Conservation (phyloP, 2,797 vertebrate species). For the Mormyrops attenuatus region DNA sequence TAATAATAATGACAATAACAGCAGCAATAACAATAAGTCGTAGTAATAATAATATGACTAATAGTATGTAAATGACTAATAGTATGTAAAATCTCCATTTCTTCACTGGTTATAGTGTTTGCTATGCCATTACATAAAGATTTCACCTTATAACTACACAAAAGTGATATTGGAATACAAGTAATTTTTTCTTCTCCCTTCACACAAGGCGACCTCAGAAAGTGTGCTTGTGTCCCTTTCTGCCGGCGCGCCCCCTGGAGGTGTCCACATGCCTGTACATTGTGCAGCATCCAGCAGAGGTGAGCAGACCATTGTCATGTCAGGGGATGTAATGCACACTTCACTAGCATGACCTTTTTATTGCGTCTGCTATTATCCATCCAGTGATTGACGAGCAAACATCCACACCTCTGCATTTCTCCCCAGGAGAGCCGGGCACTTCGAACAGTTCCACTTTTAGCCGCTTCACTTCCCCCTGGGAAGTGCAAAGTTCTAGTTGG, state of each 20-base stretch:
- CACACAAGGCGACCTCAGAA: constrained; percentile 83
- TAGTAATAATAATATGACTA: not conserved
- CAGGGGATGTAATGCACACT: not conserved
- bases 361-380: not conserved
- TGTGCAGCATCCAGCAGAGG: constrained; percentile 97
- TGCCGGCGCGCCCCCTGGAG: constrained; percentile 75
- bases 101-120: not conserved
- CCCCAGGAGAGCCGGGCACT: constrained; percentile 84
- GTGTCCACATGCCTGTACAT: constrained; percentile 88
- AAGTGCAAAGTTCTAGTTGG: constrained; percentile 88
- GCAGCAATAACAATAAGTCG: not conserved
- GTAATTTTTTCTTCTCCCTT: constrained; percentile 12
- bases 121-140: not conserved
- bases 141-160: not conserved
- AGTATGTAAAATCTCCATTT: not conserved
- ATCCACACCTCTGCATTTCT: constrained; percentile 1
- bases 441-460: constrained; percentile 86
- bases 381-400: not conserved
- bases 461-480: constrained; percentile 81
- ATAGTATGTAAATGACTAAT: not conserved
- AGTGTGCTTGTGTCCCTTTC: constrained; percentile 94
- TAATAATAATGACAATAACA: not conserved
- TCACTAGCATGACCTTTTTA: not conserved
- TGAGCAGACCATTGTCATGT: constrained; percentile 47
- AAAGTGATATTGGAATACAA: not conserved